These are phyloP conservation scores for Calameuta pallipes DNA, from an alignment of 2,888 invertebrate genomes.

Conservation along the genomic window DNA sequence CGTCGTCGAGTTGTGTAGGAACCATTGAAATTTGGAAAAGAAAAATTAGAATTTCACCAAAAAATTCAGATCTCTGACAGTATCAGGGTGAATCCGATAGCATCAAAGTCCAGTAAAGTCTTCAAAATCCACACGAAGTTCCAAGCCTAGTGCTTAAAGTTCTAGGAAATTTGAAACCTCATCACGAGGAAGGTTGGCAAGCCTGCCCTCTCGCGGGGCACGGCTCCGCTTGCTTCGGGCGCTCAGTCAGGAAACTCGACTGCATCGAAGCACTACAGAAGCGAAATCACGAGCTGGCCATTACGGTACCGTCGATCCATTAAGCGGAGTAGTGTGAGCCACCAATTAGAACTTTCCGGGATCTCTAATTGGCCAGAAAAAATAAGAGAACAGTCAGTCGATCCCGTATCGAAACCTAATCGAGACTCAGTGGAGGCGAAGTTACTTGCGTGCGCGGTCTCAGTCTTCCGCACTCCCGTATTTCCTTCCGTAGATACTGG, in stretches of 20 bases:
- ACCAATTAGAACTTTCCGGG: background rate
- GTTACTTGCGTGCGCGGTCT: background rate
- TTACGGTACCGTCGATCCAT: background rate
- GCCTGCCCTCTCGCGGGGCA: slow-evolving; percentile 50
- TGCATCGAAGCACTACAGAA: slow-evolving; percentile 58
- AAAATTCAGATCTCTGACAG: background rate
- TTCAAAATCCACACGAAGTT: background rate
- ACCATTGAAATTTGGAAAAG: background rate
- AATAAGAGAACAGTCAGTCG: background rate
- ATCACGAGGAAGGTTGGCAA: slow-evolving; percentile 39
- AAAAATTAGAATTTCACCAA: background rate
- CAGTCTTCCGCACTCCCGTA: background rate
- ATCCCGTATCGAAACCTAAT: background rate
- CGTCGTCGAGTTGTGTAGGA: background rate
- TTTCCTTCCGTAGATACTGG: background rate
- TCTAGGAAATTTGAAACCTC: background rate
- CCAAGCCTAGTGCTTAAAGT: background rate
- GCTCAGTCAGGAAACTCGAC: slow-evolving; percentile 61
- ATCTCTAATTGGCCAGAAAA: background rate
- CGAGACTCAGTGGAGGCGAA: background rate
- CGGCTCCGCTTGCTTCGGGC: slow-evolving; percentile 49
- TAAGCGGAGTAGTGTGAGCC: background rate
- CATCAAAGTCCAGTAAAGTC: background rate
- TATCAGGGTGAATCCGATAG: background rate
- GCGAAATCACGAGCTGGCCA: background rate